These are phyloP conservation scores for Cherax quadricarinatus DNA, from an alignment of 1,140 invertebrate species.

Conservation along the genomic window DNA sequence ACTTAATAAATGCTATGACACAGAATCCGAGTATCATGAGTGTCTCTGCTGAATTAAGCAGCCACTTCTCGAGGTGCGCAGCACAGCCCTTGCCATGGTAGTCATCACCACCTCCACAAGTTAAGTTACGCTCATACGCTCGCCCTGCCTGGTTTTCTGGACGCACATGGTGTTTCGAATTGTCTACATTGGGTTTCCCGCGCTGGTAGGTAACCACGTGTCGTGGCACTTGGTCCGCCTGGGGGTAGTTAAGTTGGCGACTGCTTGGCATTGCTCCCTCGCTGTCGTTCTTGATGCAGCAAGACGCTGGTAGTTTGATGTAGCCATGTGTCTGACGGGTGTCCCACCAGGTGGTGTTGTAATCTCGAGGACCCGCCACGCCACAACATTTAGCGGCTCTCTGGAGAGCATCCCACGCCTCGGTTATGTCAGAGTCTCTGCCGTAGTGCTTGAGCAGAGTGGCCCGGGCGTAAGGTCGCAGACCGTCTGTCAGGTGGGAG, in stretches of 20 bases:
- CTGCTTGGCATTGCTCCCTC: slow-evolving; percentile 14
- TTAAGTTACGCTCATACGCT: slow-evolving; percentile 50
- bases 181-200: background rate
- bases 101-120: slow-evolving; percentile 32
- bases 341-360: slow-evolving; percentile 75
- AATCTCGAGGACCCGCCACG: slow-evolving; percentile 84
- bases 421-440: slow-evolving; percentile 83
- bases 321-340: slow-evolving; percentile 74
- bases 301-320: slow-evolving; percentile 54
- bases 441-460: slow-evolving; percentile 83
- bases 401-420: slow-evolving; percentile 89
- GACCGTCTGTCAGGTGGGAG: slow-evolving; percentile 84
- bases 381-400: slow-evolving; percentile 88
- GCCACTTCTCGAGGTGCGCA: slow-evolving; percentile 83
- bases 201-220: slow-evolving; percentile 30
- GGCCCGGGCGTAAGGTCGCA: slow-evolving; percentile 83
- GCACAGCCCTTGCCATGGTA: slow-evolving; percentile 81
- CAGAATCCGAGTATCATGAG: slow-evolving; percentile 92
- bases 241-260: background rate
- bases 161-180: slow-evolving; percentile 17
- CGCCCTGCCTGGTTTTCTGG: background rate
- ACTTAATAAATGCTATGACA: slow-evolving; percentile 91
- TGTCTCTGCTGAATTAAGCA: slow-evolving; percentile 86
- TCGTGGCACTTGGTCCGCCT: slow-evolving; percentile 36
- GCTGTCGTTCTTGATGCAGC: slow-evolving; percentile 57